These are phyloP conservation scores for Rotaria socialis DNA, from an alignment of 2,888 invertebrate genomes.

Conservation along the genomic window DNA sequence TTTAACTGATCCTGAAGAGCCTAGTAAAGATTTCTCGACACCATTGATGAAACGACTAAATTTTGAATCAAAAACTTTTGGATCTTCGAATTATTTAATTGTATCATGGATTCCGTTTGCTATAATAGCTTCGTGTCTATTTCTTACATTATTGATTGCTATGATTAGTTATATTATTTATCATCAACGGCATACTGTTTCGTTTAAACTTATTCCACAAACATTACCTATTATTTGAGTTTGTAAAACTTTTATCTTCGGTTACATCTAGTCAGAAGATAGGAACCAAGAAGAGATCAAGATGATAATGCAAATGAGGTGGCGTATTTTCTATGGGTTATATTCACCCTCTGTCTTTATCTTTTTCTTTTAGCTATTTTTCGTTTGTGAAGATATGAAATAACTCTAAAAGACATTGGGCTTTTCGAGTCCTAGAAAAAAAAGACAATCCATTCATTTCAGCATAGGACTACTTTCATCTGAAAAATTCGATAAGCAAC, in stretches of 20 bases:
- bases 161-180: constrained; percentile 1
- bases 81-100: neutral
- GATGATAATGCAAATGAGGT: neutral
- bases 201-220: constrained; percentile 16
- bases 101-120: constrained; percentile 11
- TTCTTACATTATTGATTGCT: neutral
- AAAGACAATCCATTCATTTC: no score
- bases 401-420: no score
- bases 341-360: no score
- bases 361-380: no score
- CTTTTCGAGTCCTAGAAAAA: no score
- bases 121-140: neutral
- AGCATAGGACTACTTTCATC: no score
- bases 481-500: no score
- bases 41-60: neutral
- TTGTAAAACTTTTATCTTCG: constrained; percentile 3
- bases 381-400: no score
- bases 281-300: neutral
- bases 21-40: neutral
- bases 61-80: neutral
- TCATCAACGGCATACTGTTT: neutral
- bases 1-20: neutral
- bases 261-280: constrained; percentile 15
- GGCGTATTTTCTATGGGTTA: no score
- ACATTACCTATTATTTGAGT: neutral